A percentile compares a stretch with the other conserved stretches of the same genome.
Conservation (phyloP, 2,888 invertebrate genomes). For the Eilema griseolum region DNA sequence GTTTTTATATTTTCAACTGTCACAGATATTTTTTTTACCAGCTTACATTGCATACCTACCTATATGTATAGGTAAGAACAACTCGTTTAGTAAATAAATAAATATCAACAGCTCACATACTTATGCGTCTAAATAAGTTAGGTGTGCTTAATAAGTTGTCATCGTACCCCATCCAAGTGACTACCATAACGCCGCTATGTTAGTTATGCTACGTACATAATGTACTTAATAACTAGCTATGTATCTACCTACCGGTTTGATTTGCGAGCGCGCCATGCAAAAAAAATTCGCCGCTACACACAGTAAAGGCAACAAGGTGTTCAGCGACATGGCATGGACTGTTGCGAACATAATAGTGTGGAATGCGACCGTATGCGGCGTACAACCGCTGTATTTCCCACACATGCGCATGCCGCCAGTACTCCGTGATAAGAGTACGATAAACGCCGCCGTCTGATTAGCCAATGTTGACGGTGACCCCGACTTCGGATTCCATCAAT, state of each 20-base stretch:
- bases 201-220: conserved; percentile 49
- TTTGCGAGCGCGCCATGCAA: conserved; percentile 77
- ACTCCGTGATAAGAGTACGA: conserved; percentile 77
- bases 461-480: conserved; percentile 76
- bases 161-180: conserved; percentile 24
- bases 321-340: conserved; percentile 70
- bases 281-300: conserved; percentile 82
- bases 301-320: conserved; percentile 58
- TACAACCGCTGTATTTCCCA: conserved; percentile 63
- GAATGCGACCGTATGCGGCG: conserved; percentile 74
- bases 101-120: neutral
- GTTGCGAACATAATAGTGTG: conserved; percentile 80
- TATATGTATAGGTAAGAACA: too few species aligned
- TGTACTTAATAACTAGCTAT: conserved; percentile 59
- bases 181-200: conserved; percentile 49
- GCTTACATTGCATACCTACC: neutral
- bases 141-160: conserved; percentile 25
- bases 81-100: neutral
- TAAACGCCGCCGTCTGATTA: conserved; percentile 79
- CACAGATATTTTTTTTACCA: neutral
- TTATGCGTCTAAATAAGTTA: conserved; percentile 8
- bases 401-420: conserved; percentile 63
- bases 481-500: conserved; percentile 58
- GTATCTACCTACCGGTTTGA: conserved; percentile 76
- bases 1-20: neutral